phyloP scores from a whole-genome alignment of 2,888 invertebrate species.

The Mantis religiosa region DNA sequence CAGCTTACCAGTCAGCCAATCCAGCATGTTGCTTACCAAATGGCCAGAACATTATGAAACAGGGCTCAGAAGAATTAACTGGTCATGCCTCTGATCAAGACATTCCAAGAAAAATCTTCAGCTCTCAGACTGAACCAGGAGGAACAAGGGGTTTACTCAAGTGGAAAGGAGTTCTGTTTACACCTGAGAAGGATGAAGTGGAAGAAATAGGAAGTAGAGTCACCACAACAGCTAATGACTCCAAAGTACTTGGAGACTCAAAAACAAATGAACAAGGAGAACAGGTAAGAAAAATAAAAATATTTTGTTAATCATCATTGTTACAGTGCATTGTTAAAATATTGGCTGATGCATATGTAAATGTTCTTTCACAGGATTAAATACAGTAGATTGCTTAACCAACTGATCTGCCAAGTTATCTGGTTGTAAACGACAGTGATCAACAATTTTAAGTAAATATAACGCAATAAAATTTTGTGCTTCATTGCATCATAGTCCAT shows the following conservation, averaged over 20 bases:
- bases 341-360: too few species aligned
- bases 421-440: too few species aligned
- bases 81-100: constrained; percentile 47
- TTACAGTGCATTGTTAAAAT: too few species aligned
- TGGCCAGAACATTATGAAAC: not conserved
- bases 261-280: constrained; percentile 1
- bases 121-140: constrained; percentile 38
- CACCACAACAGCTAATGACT: not conserved
- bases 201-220: not conserved
- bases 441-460: too few species aligned
- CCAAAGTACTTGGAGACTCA: not conserved
- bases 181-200: constrained; percentile 53
- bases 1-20: constrained; percentile 72
- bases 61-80: constrained; percentile 23
- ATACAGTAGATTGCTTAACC: too few species aligned
- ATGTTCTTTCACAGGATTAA: too few species aligned
- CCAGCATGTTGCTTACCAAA: constrained; percentile 40
- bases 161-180: constrained; percentile 73
- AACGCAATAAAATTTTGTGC: too few species aligned
- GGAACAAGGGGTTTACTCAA: constrained; percentile 57
- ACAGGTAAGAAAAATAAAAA: not conserved
- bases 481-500: too few species aligned
- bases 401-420: too few species aligned
- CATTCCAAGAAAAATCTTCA: constrained; percentile 41
- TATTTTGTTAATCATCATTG: not conserved